Conservation (phyloP, 1,140 invertebrate genomes). For the Ceratina australensis region DNA sequence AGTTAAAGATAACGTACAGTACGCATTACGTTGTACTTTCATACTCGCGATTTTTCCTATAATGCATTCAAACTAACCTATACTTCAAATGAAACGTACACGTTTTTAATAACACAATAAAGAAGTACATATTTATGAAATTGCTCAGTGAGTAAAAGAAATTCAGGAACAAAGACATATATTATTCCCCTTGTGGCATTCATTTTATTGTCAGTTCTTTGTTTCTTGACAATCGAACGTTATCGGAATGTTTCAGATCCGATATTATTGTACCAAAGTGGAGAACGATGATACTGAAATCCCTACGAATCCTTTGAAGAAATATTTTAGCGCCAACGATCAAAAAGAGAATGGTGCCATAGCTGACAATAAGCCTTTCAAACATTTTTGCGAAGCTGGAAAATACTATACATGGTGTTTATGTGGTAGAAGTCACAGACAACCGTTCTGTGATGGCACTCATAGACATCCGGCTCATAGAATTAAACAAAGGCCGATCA, state of each 20-base stretch:
- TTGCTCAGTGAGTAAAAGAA: too few species aligned
- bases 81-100: background rate
- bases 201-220: too few species aligned
- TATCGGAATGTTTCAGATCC: conserved; percentile 36
- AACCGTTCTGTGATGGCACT: conserved; percentile 97
- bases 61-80: background rate
- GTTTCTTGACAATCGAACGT: background rate
- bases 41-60: background rate
- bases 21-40: background rate
- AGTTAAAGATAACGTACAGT: background rate
- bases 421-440: conserved; percentile 94
- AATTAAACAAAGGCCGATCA: conserved; percentile 87
- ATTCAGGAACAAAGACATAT: too few species aligned
- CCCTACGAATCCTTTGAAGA: conserved; percentile 83
- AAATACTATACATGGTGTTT: conserved; percentile 97
- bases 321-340: conserved; percentile 80
- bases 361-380: conserved; percentile 95
- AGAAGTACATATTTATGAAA: too few species aligned
- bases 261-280: conserved; percentile 15
- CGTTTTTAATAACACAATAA: background rate
- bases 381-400: conserved; percentile 85
- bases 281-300: conserved; percentile 76
- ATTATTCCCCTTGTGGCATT: too few species aligned
- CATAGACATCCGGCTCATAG: conserved; percentile 89
- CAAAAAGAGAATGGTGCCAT: conserved; percentile 86